Evolutionary conservation across 1,140 invertebrate species (phyloP).

Genomic region (Proales similis): DNA sequence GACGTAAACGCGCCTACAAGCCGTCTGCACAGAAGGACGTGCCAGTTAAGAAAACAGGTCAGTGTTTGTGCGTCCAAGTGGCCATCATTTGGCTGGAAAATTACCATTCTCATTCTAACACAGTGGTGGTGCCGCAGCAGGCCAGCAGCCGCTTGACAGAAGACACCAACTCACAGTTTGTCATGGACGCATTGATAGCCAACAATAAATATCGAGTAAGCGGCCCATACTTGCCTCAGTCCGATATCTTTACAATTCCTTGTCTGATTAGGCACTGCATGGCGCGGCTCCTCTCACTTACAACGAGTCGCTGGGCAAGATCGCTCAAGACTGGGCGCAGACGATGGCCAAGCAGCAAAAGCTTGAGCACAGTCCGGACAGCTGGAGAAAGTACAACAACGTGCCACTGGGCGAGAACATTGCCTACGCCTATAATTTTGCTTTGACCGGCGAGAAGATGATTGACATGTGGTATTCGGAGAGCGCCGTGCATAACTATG

Average conservation of each 20-base stretch:
- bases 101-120: neutral
- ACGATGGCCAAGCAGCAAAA: slow-evolving; percentile 17
- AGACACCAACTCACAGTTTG: slow-evolving; percentile 29
- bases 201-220: slow-evolving; percentile 34
- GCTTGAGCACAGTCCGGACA: slow-evolving; percentile 26
- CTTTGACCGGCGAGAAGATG: slow-evolving; percentile 33
- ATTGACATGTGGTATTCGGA: slow-evolving; percentile 35
- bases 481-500: slow-evolving; percentile 6
- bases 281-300: slow-evolving; percentile 11
- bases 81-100: too few relatives aligned
- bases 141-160: slow-evolving; percentile 12
- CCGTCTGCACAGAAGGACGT: neutral
- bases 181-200: slow-evolving; percentile 32
- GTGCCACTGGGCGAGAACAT: slow-evolving; percentile 26
- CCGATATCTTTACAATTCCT: neutral
- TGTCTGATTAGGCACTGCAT: slow-evolving; percentile 17
- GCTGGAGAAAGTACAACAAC: slow-evolving; percentile 19
- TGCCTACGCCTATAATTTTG: neutral
- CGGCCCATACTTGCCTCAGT: neutral
- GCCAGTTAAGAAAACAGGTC: neutral
- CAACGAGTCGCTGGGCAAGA: slow-evolving; percentile 20
- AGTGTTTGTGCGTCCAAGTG: too few relatives aligned
- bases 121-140: slow-evolving; percentile 26
- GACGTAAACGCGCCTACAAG: neutral
- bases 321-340: slow-evolving; percentile 19